Evolutionary conservation across 2,888 invertebrate genomes (phyloP), one percentile per base, ranked within the genome.

Genomic region (Mythimna pallens): DNA sequence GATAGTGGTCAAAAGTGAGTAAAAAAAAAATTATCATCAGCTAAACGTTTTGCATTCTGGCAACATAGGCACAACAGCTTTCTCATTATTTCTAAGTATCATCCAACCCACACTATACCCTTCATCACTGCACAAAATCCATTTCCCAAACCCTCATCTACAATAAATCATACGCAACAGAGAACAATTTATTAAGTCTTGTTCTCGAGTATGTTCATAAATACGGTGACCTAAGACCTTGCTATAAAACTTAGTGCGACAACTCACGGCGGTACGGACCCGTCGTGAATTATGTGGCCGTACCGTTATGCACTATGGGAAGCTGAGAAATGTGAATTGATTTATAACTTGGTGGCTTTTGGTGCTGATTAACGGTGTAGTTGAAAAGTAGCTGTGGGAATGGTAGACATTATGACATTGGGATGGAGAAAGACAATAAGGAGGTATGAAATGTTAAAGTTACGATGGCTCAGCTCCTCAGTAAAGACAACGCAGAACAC

Each of bases 221-320:
- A 82, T 82, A 84, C 70, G n/a, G 8, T 74, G 82, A 82, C 71
- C 84, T 78, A 22, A 65, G 82, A 64, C 82, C 65, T 25, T 6
- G 43, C 82, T 47, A 81, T 80, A 84, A 81, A 81, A 83, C 83
- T 75, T 50, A 76, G 84, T 59, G 84, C 61, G 82, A 82, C 82
- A 82, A 58, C 81, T 77, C 82, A 70, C 81, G 68, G 78, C 34
- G 73, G 12, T 67, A 63, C 52, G 73, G 52, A 65, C 55, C 59
- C 20, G 40, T 40, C 34, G 64, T 71, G 84, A 84, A 74, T 82
- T 57, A 84, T 78, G 71, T 68, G 54, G 8, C 20, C 17, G 30
- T 22, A 69, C 82, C 78, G 82, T 84, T 82, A 82, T 66, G 22
- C 34, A 30, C 22, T 59, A 70, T 70, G 81, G 70, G 67, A 83